Percentiles rank a stretch among this genome's conserved stretches.
These are phyloP conservation scores for Clivina fossor DNA, from an alignment of 2,888 invertebrate species.

Conservation along the genomic window DNA sequence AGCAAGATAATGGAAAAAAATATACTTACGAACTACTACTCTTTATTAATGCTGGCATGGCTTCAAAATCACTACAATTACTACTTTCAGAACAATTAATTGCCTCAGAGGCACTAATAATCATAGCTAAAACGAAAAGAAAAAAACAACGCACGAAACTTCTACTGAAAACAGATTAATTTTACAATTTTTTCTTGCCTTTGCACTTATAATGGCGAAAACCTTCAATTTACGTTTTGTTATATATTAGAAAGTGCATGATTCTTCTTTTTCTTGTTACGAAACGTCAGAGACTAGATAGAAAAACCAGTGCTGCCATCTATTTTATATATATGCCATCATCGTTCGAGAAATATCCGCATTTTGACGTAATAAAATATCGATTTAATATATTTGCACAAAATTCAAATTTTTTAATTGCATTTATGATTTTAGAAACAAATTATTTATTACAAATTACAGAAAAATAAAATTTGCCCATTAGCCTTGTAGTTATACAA, in stretches of 20 bases:
- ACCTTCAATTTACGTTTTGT: constrained; percentile 12
- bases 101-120: constrained; percentile 53
- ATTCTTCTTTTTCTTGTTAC: constrained; percentile 24
- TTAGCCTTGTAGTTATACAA: no score
- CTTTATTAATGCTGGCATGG: constrained; percentile 53
- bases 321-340: no score
- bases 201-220: constrained; percentile 23
- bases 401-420: no score
- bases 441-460: no score
- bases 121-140: constrained; percentile 52
- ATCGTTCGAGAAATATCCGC: no score
- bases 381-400: no score
- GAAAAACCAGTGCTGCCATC: no score
- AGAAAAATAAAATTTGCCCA: no score
- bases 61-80: constrained; percentile 47
- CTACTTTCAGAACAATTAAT: constrained; percentile 49
- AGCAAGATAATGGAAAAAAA: constrained; percentile 13
- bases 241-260: constrained; percentile 24
- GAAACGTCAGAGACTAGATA: no score
- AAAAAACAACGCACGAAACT: constrained; percentile 36
- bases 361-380: no score
- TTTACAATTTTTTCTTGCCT: constrained; percentile 12
- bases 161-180: constrained; percentile 22
- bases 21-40: constrained; percentile 51
- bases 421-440: no score